A percentile compares a stretch with the other conserved stretches of the same genome.
Conservation (phyloP, 2,797 vertebrate species). For the Chromobotia macracanthus region DNA sequence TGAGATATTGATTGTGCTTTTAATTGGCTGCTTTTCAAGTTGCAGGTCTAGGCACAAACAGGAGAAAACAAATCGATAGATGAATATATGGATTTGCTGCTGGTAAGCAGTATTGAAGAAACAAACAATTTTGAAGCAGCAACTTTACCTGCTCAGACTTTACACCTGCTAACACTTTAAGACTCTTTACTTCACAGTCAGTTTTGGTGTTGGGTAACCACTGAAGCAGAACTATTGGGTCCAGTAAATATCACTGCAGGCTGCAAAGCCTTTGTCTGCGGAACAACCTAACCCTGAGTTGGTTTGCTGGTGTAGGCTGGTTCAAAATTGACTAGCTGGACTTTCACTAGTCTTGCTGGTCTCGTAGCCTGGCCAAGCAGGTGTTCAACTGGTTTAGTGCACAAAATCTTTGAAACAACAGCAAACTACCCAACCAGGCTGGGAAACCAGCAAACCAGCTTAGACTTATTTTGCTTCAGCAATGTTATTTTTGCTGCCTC, state of each 20-base stretch:
- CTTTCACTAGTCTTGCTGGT: too few relatives aligned
- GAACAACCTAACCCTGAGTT: not conserved
- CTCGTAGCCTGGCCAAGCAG: not conserved
- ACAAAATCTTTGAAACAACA: too few relatives aligned
- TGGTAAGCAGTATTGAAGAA: constrained; percentile 12
- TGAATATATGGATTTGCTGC: constrained; percentile 27
- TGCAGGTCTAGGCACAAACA: constrained; percentile 16
- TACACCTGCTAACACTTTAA: not conserved
- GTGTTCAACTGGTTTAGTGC: too few relatives aligned
- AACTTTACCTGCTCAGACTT: not conserved
- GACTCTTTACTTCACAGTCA: not conserved
- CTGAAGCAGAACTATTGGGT: not conserved
- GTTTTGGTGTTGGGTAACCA: not conserved
- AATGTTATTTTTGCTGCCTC: too few relatives aligned
- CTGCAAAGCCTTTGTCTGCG: not conserved
- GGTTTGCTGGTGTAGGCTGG: not conserved
- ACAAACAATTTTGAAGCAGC: not conserved
- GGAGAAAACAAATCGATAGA: constrained; percentile 16
- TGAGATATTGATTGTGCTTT: constrained; percentile 2
- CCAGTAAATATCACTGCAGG: not conserved
- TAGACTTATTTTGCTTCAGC: too few relatives aligned
- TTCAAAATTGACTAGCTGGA: not conserved
- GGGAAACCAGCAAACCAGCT: too few relatives aligned
- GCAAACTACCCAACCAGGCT: too few relatives aligned
- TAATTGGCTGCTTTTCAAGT: constrained; percentile 34